Conservation (phyloP, 64 coral and sea anemone genomes). For the Astreopora myriophthalma region DNA sequence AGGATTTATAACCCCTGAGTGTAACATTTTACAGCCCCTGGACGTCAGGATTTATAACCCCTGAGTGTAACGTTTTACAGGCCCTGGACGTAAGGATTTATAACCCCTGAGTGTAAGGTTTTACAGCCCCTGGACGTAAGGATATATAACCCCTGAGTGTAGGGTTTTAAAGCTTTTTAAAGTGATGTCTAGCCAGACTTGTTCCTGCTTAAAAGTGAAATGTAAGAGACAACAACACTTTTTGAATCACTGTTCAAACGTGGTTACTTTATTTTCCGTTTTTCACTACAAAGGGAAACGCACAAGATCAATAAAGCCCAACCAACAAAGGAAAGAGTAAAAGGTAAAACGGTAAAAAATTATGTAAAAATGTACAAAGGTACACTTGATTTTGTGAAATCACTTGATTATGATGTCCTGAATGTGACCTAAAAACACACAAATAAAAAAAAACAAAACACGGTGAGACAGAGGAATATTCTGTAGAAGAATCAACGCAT, state of each 20-base stretch:
- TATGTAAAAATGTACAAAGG: not conserved
- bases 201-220: not conserved
- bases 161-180: too few species aligned
- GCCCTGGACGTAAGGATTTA: too few species aligned
- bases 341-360: too few species aligned
- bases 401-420: not conserved
- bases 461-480: not conserved
- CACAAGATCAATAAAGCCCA: not conserved
- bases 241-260: not conserved
- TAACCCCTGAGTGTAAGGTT: too few species aligned
- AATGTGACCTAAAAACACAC: not conserved
- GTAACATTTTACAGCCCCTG: too few species aligned
- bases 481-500: not conserved
- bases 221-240: not conserved
- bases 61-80: too few species aligned
- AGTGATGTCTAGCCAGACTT: not conserved
- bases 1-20: too few species aligned
- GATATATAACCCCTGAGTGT: not conserved
- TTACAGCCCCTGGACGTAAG: too few species aligned
- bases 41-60: too few species aligned
- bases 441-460: not conserved
- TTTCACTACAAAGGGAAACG: not conserved
- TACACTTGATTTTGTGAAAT: not conserved
- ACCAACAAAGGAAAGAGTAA: not conserved
- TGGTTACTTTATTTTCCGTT: not conserved